Conservation (phyloP, 2,797 vertebrate species). For the Melanogrammus aeglefinus region DNA sequence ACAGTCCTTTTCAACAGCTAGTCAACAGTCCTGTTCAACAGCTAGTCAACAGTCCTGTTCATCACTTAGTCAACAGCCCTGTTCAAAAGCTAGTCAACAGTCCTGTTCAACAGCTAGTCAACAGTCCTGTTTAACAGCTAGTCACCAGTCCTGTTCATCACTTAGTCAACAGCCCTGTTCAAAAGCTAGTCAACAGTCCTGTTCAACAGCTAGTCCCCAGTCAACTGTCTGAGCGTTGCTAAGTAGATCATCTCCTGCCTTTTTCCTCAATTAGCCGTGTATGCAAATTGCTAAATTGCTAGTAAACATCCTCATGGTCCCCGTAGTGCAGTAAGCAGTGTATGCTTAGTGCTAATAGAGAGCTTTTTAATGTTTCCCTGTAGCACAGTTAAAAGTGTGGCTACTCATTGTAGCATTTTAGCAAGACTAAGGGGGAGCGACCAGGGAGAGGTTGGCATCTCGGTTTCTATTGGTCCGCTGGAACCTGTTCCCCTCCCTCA, state of each 20-base stretch:
- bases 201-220: too few relatives aligned
- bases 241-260: neutral
- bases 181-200: too few relatives aligned
- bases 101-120: neutral
- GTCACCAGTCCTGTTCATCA: too few relatives aligned
- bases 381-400: neutral
- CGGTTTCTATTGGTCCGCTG: slow-evolving; percentile 38
- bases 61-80: neutral
- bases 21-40: too few relatives aligned
- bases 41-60: too few relatives aligned
- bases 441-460: slow-evolving; percentile 29
- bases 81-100: neutral
- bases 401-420: neutral
- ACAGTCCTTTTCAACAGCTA: too few relatives aligned
- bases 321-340: slow-evolving; percentile 8
- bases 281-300: slow-evolving; percentile 33
- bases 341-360: neutral
- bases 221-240: neutral
- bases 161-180: too few relatives aligned
- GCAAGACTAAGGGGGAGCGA: neutral
- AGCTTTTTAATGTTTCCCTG: neutral
- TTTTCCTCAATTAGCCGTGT: slow-evolving; percentile 12
- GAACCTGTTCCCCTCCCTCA: slow-evolving; percentile 44
- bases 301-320: slow-evolving; percentile 33
- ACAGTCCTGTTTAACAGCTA: too few relatives aligned